A percentile compares a stretch with the other conserved stretches of the same genome.
phyloP scores from a whole-genome alignment of 2,797 vertebrate species.

The Sebastes flavidus region DNA sequence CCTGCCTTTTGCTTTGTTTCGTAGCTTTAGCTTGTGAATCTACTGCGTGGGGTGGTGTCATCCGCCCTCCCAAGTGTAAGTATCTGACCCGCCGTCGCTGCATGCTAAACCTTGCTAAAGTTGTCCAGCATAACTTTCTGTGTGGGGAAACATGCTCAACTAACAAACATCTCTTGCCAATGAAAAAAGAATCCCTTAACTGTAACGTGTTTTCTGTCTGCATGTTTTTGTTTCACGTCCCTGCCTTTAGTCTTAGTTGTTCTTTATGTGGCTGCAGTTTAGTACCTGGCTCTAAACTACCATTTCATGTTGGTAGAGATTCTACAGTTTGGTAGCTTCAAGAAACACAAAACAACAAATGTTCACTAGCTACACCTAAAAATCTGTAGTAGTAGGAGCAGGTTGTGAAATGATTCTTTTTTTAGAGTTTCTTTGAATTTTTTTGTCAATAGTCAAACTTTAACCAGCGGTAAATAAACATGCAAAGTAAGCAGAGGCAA shows the following conservation, averaged over 20 bases:
- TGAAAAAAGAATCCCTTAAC: neutral
- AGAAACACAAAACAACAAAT: neutral
- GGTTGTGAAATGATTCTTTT: neutral
- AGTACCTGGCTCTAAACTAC: neutral
- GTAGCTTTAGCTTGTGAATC: conserved; percentile 77
- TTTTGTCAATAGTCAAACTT: neutral
- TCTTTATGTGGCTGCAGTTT: neutral
- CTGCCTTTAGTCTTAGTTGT: neutral
- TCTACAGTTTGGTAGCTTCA: neutral
- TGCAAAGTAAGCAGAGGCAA: conserved; percentile 10
- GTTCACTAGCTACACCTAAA: neutral
- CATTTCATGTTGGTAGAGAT: neutral
- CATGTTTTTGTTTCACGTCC: neutral
- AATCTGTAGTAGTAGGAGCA: neutral
- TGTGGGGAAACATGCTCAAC: neutral
- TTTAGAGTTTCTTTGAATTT: neutral
- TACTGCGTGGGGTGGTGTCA: conserved; percentile 65
- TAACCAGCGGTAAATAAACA: conserved; percentile 40
- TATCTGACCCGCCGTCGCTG: conserved; percentile 44
- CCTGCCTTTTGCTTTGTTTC: conserved; percentile 45
- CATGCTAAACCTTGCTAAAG: neutral
- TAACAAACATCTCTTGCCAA: neutral
- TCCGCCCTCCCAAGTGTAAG: conserved; percentile 81
- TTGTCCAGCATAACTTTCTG: neutral
- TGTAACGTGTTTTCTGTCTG: neutral